A percentile compares a stretch with the other conserved stretches of the same genome.
Evolutionary conservation across 1,140 invertebrate species (phyloP).

Genomic region (Tetragnatha versicolor): DNA sequence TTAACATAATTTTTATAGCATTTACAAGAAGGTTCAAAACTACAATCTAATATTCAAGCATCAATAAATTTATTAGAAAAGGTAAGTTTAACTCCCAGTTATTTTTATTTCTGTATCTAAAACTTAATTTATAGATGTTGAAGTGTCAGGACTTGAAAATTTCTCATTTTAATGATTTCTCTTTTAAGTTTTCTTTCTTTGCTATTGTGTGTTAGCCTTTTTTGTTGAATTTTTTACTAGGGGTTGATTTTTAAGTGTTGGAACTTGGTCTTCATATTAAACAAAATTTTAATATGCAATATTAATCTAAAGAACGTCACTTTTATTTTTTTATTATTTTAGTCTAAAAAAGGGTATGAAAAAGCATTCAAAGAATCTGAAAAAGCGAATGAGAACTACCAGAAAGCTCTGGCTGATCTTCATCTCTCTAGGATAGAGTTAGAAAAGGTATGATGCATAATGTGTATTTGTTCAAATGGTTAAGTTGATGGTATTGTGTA

Average conservation of each 20-base stretch:
- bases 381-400: conserved; percentile 89
- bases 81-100: conserved; percentile 66
- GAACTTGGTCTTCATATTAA: too few species aligned
- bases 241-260: too few species aligned
- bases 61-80: conserved; percentile 83
- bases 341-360: conserved; percentile 89
- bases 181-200: too few species aligned
- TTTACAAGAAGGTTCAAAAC: conserved; percentile 79
- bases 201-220: too few species aligned
- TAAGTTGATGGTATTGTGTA: neutral
- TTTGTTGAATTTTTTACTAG: too few species aligned
- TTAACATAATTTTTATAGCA: conserved; percentile 69
- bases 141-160: too few species aligned
- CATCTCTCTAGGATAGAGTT: conserved; percentile 92
- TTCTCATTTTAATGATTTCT: too few species aligned
- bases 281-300: too few species aligned
- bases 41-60: conserved; percentile 78
- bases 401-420: conserved; percentile 91
- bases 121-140: too few species aligned
- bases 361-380: conserved; percentile 90
- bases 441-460: conserved; percentile 73
- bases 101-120: too few species aligned
- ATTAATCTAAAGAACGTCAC: too few species aligned
- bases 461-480: neutral
- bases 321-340: conserved; percentile 47